Conservation (phyloP, 1,140 invertebrate genomes). For the Drusus annulatus region DNA sequence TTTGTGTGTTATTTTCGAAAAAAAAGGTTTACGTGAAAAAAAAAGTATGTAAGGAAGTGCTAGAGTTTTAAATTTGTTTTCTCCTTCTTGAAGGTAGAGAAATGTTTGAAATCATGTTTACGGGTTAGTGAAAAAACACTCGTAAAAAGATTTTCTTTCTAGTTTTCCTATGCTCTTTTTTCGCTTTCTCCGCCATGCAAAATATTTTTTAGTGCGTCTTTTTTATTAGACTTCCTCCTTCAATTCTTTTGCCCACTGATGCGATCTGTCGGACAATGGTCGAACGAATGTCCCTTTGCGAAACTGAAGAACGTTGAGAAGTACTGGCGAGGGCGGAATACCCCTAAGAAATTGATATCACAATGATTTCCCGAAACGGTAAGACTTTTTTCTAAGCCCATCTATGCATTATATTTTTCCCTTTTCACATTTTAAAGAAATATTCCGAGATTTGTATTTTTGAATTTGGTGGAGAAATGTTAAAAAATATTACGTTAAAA, state of each 20-base stretch:
- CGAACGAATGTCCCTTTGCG: conserved; percentile 31
- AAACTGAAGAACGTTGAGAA: conserved; percentile 13
- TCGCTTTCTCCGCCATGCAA: neutral
- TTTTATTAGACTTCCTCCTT: neutral
- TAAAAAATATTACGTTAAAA: too few species aligned
- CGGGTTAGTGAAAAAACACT: too few species aligned
- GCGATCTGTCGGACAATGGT: conserved; percentile 22
- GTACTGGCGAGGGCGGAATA: neutral
- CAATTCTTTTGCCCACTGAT: conserved; percentile 16
- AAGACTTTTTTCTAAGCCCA: neutral
- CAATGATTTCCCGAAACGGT: conserved; percentile 3
- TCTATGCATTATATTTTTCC: conserved; percentile 3
- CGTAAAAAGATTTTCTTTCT: too few species aligned
- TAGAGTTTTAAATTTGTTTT: too few species aligned
- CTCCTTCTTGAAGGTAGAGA: too few species aligned
- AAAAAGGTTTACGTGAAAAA: too few species aligned
- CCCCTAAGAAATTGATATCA: neutral
- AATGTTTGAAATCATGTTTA: too few species aligned
- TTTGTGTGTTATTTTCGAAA: too few species aligned
- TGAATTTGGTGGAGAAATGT: too few species aligned
- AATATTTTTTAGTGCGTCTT: neutral
- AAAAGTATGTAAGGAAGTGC: too few species aligned
- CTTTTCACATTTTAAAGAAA: neutral
- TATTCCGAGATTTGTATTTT: too few species aligned
- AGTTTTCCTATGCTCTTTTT: neutral